Conservation (phyloP, 2,113 vertebrate species). For the Macaca nemestrina region DNA sequence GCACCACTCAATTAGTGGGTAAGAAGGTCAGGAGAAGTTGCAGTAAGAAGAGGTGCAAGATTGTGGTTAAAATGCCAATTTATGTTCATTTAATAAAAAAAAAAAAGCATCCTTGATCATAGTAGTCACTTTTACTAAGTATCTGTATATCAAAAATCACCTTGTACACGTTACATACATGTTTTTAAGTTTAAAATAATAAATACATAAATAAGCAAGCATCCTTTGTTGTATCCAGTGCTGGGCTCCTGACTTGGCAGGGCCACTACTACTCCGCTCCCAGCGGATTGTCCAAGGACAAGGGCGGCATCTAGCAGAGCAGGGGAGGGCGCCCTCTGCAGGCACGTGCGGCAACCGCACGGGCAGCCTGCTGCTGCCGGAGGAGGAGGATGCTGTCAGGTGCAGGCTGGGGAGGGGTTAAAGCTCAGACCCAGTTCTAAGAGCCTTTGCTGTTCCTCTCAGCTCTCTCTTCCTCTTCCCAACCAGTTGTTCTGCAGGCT, state of each 20-base stretch:
- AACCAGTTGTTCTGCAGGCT: background rate
- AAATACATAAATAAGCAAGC: background rate
- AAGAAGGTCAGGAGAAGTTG: background rate
- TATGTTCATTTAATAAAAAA: background rate
- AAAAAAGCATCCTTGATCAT: background rate
- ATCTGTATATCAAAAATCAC: background rate
- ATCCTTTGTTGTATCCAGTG: background rate
- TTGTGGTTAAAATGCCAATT: background rate
- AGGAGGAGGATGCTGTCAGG: background rate
- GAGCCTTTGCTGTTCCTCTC: background rate
- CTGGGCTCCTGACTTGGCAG: background rate
- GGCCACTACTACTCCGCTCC: accelerated
- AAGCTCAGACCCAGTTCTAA: background rate
- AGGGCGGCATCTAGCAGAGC: accelerated
- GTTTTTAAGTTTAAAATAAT: background rate
- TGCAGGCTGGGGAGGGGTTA: background rate
- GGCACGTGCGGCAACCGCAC: accelerated
- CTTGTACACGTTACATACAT: background rate
- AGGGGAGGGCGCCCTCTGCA: accelerated
- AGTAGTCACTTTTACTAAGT: background rate
- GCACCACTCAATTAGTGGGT: background rate
- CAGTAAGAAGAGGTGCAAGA: background rate
- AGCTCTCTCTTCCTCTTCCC: background rate
- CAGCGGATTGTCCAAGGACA: accelerated
- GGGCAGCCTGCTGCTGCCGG: accelerated